Conservation (phyloP, 2,888 invertebrate species). For the Drosophila histrio region DNA sequence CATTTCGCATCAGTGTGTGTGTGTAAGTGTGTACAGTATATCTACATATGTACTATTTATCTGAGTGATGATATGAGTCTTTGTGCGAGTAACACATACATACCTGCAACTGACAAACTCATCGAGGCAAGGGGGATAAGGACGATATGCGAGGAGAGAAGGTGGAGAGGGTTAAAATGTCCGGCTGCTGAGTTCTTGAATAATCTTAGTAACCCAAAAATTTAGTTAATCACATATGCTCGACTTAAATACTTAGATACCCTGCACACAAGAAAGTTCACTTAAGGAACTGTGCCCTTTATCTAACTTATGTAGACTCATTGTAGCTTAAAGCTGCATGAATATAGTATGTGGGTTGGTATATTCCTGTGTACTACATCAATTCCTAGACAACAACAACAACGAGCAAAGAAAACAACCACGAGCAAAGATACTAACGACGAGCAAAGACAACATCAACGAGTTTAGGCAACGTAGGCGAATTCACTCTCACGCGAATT, state of each 20-base stretch:
- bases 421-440: too few species aligned
- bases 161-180: slow-evolving; percentile 3
- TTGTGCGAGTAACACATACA: slow-evolving; percentile 52
- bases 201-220: slow-evolving; percentile 4
- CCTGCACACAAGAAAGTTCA: not conserved
- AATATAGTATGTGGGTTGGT: too few species aligned
- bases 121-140: slow-evolving; percentile 29
- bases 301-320: not conserved
- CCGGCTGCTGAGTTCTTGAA: not conserved
- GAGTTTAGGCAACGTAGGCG: too few species aligned
- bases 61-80: slow-evolving; percentile 31
- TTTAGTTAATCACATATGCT: not conserved
- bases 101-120: slow-evolving; percentile 53
- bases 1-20: slow-evolving; percentile 39
- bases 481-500: too few species aligned
- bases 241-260: not conserved
- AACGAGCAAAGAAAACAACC: too few species aligned
- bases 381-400: too few species aligned
- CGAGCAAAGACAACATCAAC: too few species aligned
- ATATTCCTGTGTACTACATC: too few species aligned
- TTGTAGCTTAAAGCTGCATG: too few species aligned
- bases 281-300: not conserved
- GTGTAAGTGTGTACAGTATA: slow-evolving; percentile 4
- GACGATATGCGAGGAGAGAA: not conserved
- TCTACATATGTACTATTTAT: not conserved